These are phyloP conservation scores for Drosophila leontia DNA, from an alignment of 1,140 invertebrate genomes.

Conservation along the genomic window DNA sequence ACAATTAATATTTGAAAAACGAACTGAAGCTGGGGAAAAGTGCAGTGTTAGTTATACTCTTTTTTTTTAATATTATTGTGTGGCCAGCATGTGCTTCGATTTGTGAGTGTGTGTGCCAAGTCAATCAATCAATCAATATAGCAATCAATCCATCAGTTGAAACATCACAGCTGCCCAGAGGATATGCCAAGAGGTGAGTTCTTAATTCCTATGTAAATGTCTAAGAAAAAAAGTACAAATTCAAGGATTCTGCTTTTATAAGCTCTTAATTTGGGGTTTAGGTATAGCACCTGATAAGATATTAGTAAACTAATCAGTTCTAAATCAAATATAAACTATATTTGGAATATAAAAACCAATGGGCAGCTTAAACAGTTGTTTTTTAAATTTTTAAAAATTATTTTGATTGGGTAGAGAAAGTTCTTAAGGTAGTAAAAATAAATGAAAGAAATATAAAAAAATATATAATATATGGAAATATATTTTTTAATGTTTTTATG, in stretches of 20 bases:
- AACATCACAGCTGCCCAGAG: not conserved
- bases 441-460: no score
- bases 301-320: not conserved
- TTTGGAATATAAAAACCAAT: not conserved
- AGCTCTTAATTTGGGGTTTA: not conserved
- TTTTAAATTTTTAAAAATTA: not conserved
- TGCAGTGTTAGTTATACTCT: not conserved
- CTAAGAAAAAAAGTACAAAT: no score
- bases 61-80: not conserved
- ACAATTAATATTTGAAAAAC: not conserved
- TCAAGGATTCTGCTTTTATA: not conserved
- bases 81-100: constrained; percentile 7
- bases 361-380: rapidly evolving
- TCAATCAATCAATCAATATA: constrained; percentile 10
- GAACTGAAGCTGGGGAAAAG: constrained; percentile 3
- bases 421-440: no score
- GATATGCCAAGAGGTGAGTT: constrained; percentile 44
- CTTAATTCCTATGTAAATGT: not conserved
- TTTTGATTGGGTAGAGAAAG: no score
- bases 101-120: constrained; percentile 14
- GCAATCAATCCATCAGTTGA: no score
- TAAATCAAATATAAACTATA: not conserved
- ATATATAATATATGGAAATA: no score
- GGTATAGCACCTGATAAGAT: no score
- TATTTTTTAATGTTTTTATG: no score